Conservation (phyloP, 2,113 vertebrate species). For the Tylochromis polylepis region DNA sequence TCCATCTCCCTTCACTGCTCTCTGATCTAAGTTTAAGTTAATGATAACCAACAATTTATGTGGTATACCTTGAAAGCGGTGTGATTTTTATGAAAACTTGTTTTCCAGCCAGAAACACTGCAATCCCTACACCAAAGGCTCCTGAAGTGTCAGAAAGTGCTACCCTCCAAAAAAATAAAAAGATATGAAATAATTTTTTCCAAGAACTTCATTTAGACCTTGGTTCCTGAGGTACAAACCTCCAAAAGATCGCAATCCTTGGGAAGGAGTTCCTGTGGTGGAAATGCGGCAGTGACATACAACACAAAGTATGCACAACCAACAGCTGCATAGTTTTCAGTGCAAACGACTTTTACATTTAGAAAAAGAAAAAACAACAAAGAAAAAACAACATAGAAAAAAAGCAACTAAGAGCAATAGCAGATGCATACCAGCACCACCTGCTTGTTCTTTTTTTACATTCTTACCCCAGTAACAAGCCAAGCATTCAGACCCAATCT, state of each 20-base stretch:
- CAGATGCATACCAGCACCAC: background rate
- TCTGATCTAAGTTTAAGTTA: background rate
- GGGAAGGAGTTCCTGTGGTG: background rate
- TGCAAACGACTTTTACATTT: constrained; percentile 35
- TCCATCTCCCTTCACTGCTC: background rate
- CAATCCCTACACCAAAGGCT: background rate
- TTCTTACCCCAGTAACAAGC: background rate
- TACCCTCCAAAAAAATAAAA: background rate
- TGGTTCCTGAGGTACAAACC: background rate
- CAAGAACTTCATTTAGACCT: background rate
- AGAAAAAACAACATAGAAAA: background rate
- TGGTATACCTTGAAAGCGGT: background rate
- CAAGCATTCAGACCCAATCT: background rate
- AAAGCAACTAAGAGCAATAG: background rate
- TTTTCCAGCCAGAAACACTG: background rate
- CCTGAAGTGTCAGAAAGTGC: background rate
- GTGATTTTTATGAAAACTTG: background rate
- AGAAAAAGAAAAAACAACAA: background rate
- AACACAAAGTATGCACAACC: constrained; percentile 18
- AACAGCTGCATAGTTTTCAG: constrained; percentile 41
- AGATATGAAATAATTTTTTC: background rate
- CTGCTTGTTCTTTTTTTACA: background rate
- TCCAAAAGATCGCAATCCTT: background rate
- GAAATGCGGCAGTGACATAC: background rate
- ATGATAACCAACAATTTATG: background rate